Conservation (phyloP, 2,113 vertebrate species). For the Sphaerodactylus townsendi region DNA sequence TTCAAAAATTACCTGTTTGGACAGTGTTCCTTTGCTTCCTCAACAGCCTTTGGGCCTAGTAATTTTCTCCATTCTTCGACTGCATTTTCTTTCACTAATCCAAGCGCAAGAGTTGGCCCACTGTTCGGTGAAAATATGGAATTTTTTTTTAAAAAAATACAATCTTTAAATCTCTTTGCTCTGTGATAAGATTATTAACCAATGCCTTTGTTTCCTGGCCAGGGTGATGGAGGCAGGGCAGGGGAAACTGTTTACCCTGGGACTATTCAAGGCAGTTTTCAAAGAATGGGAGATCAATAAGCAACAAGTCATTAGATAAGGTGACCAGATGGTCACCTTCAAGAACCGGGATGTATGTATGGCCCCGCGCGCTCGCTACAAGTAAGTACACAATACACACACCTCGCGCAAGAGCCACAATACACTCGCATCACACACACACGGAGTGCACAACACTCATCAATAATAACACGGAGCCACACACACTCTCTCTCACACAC, state of each 20-base stretch:
- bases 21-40: slow-evolving; percentile 53
- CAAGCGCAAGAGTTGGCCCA: slow-evolving; percentile 72
- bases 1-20: slow-evolving; percentile 61
- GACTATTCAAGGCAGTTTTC: not conserved
- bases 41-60: slow-evolving; percentile 64
- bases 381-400: no score
- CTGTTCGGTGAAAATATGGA: slow-evolving; percentile 41
- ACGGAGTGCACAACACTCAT: no score
- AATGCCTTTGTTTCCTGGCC: no score
- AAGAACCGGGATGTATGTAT: no score
- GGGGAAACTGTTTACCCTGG: not conserved
- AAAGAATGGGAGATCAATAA: not conserved
- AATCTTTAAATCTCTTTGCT: not conserved
- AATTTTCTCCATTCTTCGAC: slow-evolving; percentile 66
- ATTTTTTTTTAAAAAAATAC: not conserved
- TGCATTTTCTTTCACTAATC: slow-evolving; percentile 69
- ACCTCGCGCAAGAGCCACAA: no score
- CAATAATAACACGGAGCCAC: no score
- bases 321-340: no score
- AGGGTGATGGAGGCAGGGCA: no score
- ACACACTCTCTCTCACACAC: no score
- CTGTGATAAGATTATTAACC: not conserved
- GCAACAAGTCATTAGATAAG: not conserved
- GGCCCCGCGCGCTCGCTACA: no score
- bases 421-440: no score